Conservation (phyloP, 2,113 vertebrate genomes). For the Mormoops blainvillei region DNA sequence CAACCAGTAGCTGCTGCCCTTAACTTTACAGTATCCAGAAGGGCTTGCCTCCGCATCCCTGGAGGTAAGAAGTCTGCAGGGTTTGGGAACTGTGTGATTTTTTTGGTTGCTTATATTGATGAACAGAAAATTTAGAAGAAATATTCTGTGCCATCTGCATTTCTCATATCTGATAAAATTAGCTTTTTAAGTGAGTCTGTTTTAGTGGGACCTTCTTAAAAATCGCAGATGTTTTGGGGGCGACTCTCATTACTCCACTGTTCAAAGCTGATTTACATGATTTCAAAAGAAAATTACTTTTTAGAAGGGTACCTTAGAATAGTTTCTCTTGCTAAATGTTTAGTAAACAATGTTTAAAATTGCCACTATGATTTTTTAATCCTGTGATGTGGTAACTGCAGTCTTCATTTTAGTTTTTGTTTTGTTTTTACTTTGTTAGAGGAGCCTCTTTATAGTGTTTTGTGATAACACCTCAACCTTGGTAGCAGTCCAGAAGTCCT, state of each 20-base stretch:
- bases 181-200: neutral
- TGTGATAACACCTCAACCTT: neutral
- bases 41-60: rapidly evolving
- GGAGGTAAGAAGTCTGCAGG: neutral
- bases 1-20: neutral
- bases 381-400: neutral
- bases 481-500: neutral
- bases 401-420: neutral
- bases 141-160: neutral
- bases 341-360: neutral
- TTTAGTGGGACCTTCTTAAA: neutral
- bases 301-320: neutral
- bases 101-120: neutral
- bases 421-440: neutral
- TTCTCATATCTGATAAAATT: neutral
- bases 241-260: neutral
- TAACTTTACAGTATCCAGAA: neutral
- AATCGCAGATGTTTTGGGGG: neutral
- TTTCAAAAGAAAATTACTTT: neutral
- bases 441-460: neutral
- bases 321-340: neutral
- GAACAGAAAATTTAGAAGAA: neutral
- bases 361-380: neutral
- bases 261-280: neutral
- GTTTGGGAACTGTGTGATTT: neutral